Conservation (phyloP, 1,140 invertebrate genomes). For the Drosophila guanche region DNA sequence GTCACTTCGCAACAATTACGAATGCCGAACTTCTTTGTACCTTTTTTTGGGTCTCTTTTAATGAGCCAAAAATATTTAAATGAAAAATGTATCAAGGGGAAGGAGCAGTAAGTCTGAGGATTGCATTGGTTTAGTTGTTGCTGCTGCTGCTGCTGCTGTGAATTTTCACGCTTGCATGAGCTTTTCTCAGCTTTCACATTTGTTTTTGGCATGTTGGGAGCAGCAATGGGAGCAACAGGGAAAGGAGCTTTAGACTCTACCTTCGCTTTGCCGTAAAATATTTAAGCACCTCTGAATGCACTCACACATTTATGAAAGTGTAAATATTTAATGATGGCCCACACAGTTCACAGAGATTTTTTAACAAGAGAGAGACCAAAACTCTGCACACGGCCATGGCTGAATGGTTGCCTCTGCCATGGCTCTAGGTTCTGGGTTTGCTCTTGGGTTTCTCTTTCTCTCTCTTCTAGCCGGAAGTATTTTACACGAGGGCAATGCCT, state of each 20-base stretch:
- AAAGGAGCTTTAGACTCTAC: conserved; percentile 11
- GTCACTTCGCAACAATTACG: conserved; percentile 51
- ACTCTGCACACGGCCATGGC: no score
- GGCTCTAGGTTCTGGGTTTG: conserved; percentile 5
- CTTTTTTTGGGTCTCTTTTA: conserved; percentile 44
- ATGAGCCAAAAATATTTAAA: conserved; percentile 50
- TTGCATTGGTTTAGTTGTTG: conserved; percentile 19
- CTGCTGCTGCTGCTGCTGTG: conserved; percentile 37
- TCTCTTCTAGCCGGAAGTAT: conserved; percentile 24
- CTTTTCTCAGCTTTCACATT: conserved; percentile 38
- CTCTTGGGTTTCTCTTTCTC: neutral
- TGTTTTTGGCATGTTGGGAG: conserved; percentile 3
- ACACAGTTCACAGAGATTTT: conserved; percentile 33
- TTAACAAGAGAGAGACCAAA: neutral
- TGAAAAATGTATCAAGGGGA: conserved; percentile 14
- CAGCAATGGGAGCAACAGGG: neutral
- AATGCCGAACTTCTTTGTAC: conserved; percentile 33
- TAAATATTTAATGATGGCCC: conserved; percentile 77
- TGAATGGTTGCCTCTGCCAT: conserved; percentile 7
- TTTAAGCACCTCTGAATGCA: conserved; percentile 76
- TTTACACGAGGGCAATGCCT: conserved; percentile 35
- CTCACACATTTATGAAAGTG: conserved; percentile 81
- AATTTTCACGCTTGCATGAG: conserved; percentile 73
- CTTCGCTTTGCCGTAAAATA: conserved; percentile 68
- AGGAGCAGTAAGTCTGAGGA: no score